These are phyloP conservation scores for Notarius quadriscutis DNA, from an alignment of 2,113 vertebrate genomes.

Conservation along the genomic window DNA sequence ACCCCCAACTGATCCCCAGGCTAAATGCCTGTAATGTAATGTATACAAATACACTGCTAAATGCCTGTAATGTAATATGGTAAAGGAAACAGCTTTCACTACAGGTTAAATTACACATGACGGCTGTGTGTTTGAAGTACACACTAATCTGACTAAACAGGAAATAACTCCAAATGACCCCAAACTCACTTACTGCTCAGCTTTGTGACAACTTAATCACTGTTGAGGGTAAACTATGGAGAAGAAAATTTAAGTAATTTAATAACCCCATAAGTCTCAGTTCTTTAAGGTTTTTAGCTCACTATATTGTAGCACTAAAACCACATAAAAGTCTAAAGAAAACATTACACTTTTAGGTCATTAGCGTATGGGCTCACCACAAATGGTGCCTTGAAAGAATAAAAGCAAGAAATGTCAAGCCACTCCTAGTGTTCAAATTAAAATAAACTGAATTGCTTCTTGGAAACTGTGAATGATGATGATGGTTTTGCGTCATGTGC, in stretches of 20 bases:
- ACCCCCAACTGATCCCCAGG: too few relatives aligned
- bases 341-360: background rate
- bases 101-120: constrained; percentile 11
- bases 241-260: background rate
- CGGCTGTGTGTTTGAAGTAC: background rate
- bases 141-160: background rate
- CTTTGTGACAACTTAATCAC: background rate
- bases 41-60: too few relatives aligned
- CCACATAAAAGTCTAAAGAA: background rate
- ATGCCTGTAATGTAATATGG: too few relatives aligned
- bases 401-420: background rate
- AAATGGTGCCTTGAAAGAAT: background rate
- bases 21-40: background rate
- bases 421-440: background rate
- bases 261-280: background rate
- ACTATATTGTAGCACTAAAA: background rate
- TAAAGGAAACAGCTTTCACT: background rate
- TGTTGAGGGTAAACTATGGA: background rate
- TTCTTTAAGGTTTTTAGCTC: background rate
- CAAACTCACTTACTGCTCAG: background rate
- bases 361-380: background rate
- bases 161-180: background rate
- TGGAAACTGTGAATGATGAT: background rate
- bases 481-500: background rate
- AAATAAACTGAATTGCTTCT: background rate